Percentiles rank a stretch among this genome's conserved stretches.
Conservation (phyloP, 1,140 invertebrate genomes). For the Drosophila nigromelanica region DNA sequence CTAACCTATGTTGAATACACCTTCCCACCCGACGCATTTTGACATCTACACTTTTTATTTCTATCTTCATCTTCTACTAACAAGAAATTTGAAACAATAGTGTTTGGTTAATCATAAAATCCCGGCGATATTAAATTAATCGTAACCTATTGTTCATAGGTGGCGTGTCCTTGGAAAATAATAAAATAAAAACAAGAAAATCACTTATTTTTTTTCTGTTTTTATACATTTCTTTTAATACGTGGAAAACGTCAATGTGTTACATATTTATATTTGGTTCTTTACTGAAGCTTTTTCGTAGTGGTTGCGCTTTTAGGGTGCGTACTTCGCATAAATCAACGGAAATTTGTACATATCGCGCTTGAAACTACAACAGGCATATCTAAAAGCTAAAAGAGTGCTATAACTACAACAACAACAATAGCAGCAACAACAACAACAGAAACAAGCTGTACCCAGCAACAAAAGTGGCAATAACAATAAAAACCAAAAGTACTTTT, state of each 20-base stretch:
- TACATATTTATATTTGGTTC: not conserved
- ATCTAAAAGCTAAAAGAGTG: slow-evolving; percentile 28
- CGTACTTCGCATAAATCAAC: slow-evolving; percentile 46
- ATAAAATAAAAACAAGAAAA: no score
- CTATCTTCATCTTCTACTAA: no score
- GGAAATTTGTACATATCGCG: slow-evolving; percentile 12
- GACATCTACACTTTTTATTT: no score
- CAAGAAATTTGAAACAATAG: no score
- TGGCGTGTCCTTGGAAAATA: no score
- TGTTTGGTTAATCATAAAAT: not conserved
- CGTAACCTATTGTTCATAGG: no score
- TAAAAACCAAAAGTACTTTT: slow-evolving; percentile 57
- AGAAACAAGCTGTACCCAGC: slow-evolving; percentile 13
- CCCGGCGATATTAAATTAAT: no score
- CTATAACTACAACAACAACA: slow-evolving; percentile 30
- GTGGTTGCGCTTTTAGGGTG: slow-evolving; percentile 19
- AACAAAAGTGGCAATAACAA: slow-evolving; percentile 55
- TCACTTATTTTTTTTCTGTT: no score
- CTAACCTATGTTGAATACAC: no score
- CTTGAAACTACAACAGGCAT: slow-evolving; percentile 32
- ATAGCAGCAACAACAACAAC: slow-evolving; percentile 10
- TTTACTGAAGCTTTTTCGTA: slow-evolving; percentile 2
- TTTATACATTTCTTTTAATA: no score
- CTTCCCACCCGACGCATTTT: no score
- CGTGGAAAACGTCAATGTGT: no score